Evolutionary conservation across 1,140 invertebrate species (phyloP), one percentile per base, ranked within the genome.

Genomic region (Rhagoletis pomonella): DNA sequence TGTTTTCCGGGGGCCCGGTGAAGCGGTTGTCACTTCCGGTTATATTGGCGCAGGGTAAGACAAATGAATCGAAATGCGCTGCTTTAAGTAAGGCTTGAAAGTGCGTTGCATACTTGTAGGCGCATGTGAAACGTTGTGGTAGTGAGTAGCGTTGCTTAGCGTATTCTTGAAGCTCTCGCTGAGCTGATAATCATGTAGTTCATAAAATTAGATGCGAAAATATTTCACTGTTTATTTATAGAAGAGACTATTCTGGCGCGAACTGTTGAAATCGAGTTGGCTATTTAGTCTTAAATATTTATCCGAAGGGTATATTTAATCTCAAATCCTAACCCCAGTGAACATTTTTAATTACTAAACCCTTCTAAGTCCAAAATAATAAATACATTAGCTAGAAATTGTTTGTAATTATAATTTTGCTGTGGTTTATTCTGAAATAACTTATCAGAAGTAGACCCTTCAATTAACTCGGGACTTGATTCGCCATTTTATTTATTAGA

Each of bases 21-120:
- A 98, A 93, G 97, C 97, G 6, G 97, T 98, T 1, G 97, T 98
- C 59, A 98, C 97, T 17, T 98, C 97, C 39, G 97, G 97, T 89
- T 98, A 98, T 92, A 98, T 98, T 90, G 97, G 97, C 88, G 97
- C 97, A 81, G 97, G 97, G 97, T 97, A 95, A 90, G 87, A 65
- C 44, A 84, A 64, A 69, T 29, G 44, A 9, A 42, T n/a, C 19
- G 84, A 60, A 81, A 85, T 12, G 4, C 14, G 47, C 6, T 7
- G 5, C 10, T 17, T 81, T 81, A 17, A 55, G 19, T 42, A 19
- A 55, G 6, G 7, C 47, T 6, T 29, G 17, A 14, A 81, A 81
- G 3, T n/a, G n/a, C 14, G 0, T 86, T 47, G 85, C 62, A 86
- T 86, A 86, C 62, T 65, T 86, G 59, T 67, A 86, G 85, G 85